Evolutionary conservation across 1,140 invertebrate species (phyloP).

Genomic region (Diorhabda sublineata): DNA sequence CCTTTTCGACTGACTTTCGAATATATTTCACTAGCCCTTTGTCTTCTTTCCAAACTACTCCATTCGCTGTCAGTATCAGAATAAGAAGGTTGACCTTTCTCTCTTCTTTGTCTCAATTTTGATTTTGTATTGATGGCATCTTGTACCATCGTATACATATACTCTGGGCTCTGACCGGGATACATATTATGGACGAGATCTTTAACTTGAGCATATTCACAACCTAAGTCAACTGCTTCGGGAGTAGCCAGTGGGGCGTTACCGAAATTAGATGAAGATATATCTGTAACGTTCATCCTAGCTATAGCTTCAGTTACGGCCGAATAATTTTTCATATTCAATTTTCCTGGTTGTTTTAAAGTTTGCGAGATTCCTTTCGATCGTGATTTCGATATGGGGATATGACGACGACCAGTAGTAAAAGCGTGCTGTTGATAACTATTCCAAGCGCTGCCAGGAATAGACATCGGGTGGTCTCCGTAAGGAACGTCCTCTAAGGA

Average conservation of each 20-base stretch:
- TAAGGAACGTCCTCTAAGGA: conserved; percentile 62
- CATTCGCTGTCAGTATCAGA: conserved; percentile 85
- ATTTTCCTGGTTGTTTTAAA: conserved; percentile 82
- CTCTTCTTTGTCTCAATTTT: conserved; percentile 57
- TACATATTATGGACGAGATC: conserved; percentile 61
- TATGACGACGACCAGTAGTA: conserved; percentile 71
- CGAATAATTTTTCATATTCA: conserved; percentile 85
- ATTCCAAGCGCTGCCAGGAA: conserved; percentile 52
- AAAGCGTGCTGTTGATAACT: conserved; percentile 74
- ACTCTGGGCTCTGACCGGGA: conserved; percentile 53
- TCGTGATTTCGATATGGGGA: conserved; percentile 60
- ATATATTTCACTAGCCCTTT: conserved; percentile 60
- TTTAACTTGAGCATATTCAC: conserved; percentile 64
- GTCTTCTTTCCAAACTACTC: conserved; percentile 71
- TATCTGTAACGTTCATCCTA: conserved; percentile 66
- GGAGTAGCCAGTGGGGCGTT: conserved; percentile 77
- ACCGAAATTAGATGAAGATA: conserved; percentile 54
- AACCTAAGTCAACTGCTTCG: conserved; percentile 71
- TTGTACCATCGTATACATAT: conserved; percentile 59
- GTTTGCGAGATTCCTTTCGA: conserved; percentile 76
- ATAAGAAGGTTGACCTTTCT: conserved; percentile 65
- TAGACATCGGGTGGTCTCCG: conserved; percentile 44
- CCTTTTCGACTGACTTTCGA: conserved; percentile 66
- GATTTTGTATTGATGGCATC: conserved; percentile 61
- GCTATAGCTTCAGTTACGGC: conserved; percentile 83